Evolutionary conservation across 2,113 vertebrate species (phyloP), one percentile per base, ranked within the genome.

Genomic region (Isichthys henryi): DNA sequence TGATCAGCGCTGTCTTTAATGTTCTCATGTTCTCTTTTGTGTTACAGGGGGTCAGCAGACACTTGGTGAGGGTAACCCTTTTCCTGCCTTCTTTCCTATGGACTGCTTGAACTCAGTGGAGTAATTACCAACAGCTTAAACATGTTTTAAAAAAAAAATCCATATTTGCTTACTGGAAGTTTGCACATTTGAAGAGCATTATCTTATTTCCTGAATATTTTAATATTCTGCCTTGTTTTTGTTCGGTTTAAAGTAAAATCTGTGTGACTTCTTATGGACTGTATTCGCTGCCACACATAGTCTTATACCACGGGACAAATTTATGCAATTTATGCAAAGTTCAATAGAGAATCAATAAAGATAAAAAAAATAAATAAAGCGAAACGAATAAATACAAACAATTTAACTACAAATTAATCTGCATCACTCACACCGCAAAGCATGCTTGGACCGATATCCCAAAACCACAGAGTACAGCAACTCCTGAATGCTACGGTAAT

Each of bases 51-150:
- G 91, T 92, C 86, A 53, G 89, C 39, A 91, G 91, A 93, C 88
- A 91, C 53, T 90, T 10, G 27, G 62, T 90, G 88, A 93, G 93
- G 91, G 90, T 90, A 88, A 90, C 88, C 93, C 89, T 90, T 7
- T 7, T n/a, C 84, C 77, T 62, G 88, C 27, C 31, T 31, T 70
- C 62, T 31, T 62, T 56, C 88, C 9, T 21, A 49, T n/a, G 11
- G 3, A 17, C 45, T 49, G 1, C 21, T 85, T 23, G 8, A 49
- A 31, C 35, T 80, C 21, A 62, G 17, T 15, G 35, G 74, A 80
- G 35, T 39, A 43, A 80, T 80, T 5, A 17, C 74, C 74, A 62
- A n/a, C 7, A 39, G 74, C 8, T 27, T 31, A 27, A 70, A 70
- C 62, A 70, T 27, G 3, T 70, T 11, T 39, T n/a, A n/a, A n/a